Evolutionary conservation across 2,888 invertebrate species (phyloP).

Genomic region (Stegophylla sp.): DNA sequence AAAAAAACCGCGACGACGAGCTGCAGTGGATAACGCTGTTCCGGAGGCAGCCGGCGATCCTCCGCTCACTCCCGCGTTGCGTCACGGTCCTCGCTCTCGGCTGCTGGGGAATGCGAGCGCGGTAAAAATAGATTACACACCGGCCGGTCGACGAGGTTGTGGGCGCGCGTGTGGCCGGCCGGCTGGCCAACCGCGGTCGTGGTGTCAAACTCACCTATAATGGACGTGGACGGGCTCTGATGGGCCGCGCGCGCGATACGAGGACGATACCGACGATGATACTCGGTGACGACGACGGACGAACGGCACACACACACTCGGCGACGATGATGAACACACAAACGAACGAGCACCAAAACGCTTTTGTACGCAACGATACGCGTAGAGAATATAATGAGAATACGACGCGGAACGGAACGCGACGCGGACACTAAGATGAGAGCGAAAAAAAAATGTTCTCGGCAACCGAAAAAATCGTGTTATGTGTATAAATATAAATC

Average conservation of each 20-base stretch:
- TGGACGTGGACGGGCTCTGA: slow-evolving; percentile 31
- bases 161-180: not conserved
- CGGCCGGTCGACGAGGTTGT: not conserved
- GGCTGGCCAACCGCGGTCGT: not conserved
- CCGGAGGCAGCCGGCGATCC: not conserved
- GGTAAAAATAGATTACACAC: slow-evolving; percentile 47
- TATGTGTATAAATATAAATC: not conserved
- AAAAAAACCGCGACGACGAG: not conserved
- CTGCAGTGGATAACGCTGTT: not conserved
- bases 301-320: not conserved
- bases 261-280: not conserved
- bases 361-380: no score
- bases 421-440: not conserved
- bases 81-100: not conserved
- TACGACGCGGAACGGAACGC: not conserved
- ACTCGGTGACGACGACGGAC: not conserved
- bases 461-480: not conserved
- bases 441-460: not conserved
- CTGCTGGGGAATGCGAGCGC: slow-evolving; percentile 23
- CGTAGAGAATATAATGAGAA: no score
- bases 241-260: slow-evolving; percentile 6
- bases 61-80: not conserved
- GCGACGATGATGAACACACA: not conserved
- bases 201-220: slow-evolving; percentile 44
- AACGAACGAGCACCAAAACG: not conserved